Evolutionary conservation across 2,888 invertebrate species (phyloP).

Genomic region (Uloborus plumipes): DNA sequence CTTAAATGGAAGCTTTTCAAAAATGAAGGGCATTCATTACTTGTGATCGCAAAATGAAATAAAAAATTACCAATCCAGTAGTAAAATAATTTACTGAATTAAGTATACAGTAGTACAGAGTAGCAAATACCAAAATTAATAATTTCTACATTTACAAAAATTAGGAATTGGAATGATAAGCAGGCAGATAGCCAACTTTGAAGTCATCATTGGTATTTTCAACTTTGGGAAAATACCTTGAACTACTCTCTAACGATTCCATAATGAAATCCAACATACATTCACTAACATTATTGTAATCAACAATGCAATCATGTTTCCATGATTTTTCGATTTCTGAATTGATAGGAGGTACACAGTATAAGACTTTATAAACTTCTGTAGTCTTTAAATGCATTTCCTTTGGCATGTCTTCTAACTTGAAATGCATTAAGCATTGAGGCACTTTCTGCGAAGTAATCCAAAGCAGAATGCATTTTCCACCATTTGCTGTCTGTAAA

Average conservation of each 20-base stretch:
- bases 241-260: not conserved
- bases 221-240: not conserved
- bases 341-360: not conserved
- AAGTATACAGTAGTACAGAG: no score
- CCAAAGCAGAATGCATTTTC: not conserved
- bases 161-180: no score
- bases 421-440: not conserved
- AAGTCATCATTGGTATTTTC: not conserved
- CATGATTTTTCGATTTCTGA: constrained; percentile 1
- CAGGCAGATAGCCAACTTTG: constrained; percentile 11
- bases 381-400: constrained; percentile 1
- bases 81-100: no score
- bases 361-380: constrained; percentile 1
- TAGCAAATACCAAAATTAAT: no score
- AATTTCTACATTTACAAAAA: no score
- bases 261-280: not conserved
- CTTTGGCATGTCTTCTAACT: not conserved
- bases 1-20: no score
- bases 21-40: no score
- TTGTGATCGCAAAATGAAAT: no score
- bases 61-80: no score
- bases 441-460: not conserved
- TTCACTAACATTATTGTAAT: not conserved
- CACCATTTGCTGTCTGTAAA: no score
- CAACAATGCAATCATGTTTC: constrained; percentile 9